Evolutionary conservation across 1,140 invertebrate genomes (phyloP), one percentile per base, ranked within the genome.

Genomic region (Brachionus rubens): DNA sequence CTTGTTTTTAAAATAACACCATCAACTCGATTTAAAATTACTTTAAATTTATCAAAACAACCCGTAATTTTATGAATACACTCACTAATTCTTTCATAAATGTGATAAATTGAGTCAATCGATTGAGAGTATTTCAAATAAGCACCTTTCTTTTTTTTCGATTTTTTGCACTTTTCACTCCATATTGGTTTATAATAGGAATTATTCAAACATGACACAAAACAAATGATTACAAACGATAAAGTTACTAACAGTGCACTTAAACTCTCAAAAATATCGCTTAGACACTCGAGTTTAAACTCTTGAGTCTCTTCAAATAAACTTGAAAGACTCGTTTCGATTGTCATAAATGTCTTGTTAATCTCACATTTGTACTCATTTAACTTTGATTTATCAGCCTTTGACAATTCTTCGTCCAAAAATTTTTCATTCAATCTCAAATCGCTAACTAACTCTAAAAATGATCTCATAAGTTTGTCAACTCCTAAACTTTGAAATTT

Each of bases 71-170:
- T 72, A 24, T 72, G 40, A 19, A 72, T 21, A 28, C 6, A 9
- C 24, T 72, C 46, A 21, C 19, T 36, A 9, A 72, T 30, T 40
- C 19, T 9, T 40, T 50, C 46, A 41, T 72, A 72, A 12, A 50
- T 50, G 5, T 72, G 46, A 30, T 19, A 72, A 6, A 72, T 3
- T 24, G 16, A 40, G n/a, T 72, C 68, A 21, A 40, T n/a, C 14
- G 59, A 24, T 24, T 65, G 59, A 43, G 36, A 1, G 43, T 65
- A 65, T 24, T 65, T 65, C 26, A 65, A 65, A 65, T 65, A 65
- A 24, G 24, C 16, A 14, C 59, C 59, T 43, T 65, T 65, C 19
- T 65, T 65, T 43, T 65, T 65, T 24, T 65, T 65, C 12, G 36
- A 21, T 65, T 65, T 65, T 19, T 65, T 65, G 40, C 59, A 65